Percentiles rank a stretch among this genome's conserved stretches.
These are phyloP conservation scores for Chlorodrepanis virens DNA, from an alignment of 2,113 vertebrate genomes.

Conservation along the genomic window DNA sequence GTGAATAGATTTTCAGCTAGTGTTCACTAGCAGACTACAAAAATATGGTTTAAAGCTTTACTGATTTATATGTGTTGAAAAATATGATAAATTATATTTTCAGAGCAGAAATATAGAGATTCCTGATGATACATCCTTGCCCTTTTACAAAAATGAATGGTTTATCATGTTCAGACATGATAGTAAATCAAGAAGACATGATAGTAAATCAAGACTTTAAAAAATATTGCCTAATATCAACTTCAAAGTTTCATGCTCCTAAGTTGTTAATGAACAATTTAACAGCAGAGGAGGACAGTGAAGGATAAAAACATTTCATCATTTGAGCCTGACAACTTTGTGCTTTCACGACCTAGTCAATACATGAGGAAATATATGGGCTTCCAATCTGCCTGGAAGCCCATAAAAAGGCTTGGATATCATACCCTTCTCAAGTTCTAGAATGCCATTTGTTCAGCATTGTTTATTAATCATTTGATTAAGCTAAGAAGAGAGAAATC, in stretches of 20 bases:
- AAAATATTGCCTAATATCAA: neutral
- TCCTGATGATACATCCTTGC: neutral
- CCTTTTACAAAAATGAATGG: neutral
- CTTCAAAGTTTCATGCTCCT: neutral
- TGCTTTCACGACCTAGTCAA: neutral
- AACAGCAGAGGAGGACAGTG: neutral
- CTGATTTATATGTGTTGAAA: neutral
- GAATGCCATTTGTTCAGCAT: neutral
- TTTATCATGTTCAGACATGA: neutral
- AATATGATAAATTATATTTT: neutral
- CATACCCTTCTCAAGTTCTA: neutral
- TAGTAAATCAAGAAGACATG: neutral
- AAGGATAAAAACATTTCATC: neutral
- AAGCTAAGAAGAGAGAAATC: neutral
- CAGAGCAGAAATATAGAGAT: neutral
- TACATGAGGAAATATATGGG: neutral
- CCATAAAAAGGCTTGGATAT: neutral
- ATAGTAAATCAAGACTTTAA: neutral
- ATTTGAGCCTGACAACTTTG: neutral
- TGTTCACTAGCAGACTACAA: neutral
- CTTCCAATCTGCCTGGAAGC: neutral
- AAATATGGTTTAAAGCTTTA: neutral
- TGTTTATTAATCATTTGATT: neutral
- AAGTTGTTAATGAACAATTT: neutral
- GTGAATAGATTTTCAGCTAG: neutral